These are phyloP conservation scores for Microtus ochrogaster DNA, from an alignment of 2,113 vertebrate genomes.

Conservation along the genomic window DNA sequence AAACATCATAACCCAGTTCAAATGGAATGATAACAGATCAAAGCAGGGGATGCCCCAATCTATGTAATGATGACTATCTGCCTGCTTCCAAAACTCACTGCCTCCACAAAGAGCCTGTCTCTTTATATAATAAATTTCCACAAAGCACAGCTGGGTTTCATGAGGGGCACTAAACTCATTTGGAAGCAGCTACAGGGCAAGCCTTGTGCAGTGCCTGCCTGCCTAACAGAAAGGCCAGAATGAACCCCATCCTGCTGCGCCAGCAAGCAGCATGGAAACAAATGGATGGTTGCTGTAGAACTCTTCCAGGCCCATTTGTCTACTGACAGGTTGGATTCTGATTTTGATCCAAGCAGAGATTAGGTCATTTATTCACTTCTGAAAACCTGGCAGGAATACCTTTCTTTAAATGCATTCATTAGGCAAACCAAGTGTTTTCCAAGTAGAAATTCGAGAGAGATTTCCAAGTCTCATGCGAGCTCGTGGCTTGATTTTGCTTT, in stretches of 20 bases:
- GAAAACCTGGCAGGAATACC: slow-evolving; percentile 77
- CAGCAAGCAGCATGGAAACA: background rate
- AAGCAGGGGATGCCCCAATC: slow-evolving; percentile 28
- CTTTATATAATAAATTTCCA: slow-evolving; percentile 1
- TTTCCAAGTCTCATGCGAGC: slow-evolving; percentile 65
- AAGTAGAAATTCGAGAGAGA: slow-evolving; percentile 68
- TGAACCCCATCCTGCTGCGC: background rate
- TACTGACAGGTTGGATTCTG: slow-evolving; percentile 66
- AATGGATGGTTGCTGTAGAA: slow-evolving; percentile 30
- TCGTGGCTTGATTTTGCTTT: slow-evolving; percentile 57
- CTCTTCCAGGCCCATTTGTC: slow-evolving; percentile 58
- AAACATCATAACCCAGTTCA: slow-evolving; percentile 20
- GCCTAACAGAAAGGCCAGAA: slow-evolving; percentile 42
- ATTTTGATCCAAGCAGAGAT: slow-evolving; percentile 78
- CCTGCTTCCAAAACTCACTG: slow-evolving; percentile 44
- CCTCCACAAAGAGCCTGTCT: slow-evolving; percentile 53
- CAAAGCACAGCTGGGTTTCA: slow-evolving; percentile 40
- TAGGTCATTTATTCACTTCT: slow-evolving; percentile 75
- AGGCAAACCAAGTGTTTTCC: slow-evolving; percentile 74
- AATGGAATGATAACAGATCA: slow-evolving; percentile 28
- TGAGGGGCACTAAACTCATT: slow-evolving; percentile 3
- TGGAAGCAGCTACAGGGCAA: slow-evolving; percentile 27
- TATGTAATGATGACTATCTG: background rate
- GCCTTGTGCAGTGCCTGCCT: background rate
- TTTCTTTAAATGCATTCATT: slow-evolving; percentile 77